These are phyloP conservation scores for Empidonax alnorum DNA, from an alignment of 2,113 vertebrate species.

Conservation along the genomic window DNA sequence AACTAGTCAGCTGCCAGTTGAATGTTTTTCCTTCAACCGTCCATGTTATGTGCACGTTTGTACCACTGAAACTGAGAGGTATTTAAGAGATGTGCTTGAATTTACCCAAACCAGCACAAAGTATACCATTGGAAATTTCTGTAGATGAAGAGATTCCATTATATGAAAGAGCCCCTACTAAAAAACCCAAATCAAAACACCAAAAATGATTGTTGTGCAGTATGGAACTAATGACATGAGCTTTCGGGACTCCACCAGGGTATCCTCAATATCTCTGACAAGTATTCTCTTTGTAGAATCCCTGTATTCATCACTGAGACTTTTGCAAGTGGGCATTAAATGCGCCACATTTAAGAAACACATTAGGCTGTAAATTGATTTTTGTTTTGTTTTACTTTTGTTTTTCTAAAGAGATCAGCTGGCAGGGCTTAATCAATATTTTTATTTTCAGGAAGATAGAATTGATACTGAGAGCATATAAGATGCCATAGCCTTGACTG, in stretches of 20 bases:
- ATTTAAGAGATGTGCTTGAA: background rate
- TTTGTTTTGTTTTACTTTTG: background rate
- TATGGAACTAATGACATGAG: background rate
- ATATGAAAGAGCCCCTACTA: background rate
- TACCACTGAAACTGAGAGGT: background rate
- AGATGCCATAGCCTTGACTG: background rate
- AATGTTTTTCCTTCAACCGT: background rate
- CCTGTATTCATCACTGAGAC: background rate
- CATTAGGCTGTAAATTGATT: background rate
- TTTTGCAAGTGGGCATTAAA: background rate
- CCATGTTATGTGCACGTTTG: background rate
- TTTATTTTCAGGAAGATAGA: background rate
- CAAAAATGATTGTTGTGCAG: background rate
- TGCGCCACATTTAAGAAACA: background rate
- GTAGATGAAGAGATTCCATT: background rate
- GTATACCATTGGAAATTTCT: background rate
- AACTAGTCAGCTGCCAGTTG: background rate
- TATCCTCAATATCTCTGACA: background rate
- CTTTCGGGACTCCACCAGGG: background rate
- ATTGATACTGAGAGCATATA: background rate
- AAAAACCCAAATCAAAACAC: background rate
- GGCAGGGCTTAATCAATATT: background rate
- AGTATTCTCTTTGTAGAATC: background rate
- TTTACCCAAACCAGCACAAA: background rate
- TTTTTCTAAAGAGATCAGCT: background rate